Conservation (phyloP, 2,797 vertebrate species). For the Choloepus didactylus region DNA sequence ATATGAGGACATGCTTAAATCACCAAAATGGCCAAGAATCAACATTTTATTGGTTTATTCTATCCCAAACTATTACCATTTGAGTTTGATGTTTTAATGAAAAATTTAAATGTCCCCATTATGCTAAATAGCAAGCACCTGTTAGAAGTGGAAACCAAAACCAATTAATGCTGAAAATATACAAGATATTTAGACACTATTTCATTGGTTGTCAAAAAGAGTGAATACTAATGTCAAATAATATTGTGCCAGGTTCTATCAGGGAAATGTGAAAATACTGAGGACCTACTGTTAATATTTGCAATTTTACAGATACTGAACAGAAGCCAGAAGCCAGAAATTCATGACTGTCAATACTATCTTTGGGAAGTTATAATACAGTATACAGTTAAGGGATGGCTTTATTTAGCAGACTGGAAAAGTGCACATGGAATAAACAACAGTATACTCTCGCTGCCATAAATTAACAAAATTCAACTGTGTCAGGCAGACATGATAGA, state of each 20-base stretch:
- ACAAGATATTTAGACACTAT: constrained; percentile 58
- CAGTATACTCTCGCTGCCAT: constrained; percentile 19
- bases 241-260: constrained; percentile 73
- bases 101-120: constrained; percentile 27
- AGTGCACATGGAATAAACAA: constrained; percentile 67
- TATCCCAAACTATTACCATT: constrained; percentile 25
- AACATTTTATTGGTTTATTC: constrained; percentile 63
- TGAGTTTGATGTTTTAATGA: neutral
- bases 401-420: constrained; percentile 70
- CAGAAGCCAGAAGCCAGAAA: constrained; percentile 63
- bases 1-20: constrained; percentile 33
- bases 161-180: constrained; percentile 66
- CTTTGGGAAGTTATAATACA: constrained; percentile 74
- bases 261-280: constrained; percentile 80
- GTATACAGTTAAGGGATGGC: constrained; percentile 70
- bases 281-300: constrained; percentile 68
- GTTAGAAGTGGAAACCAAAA: constrained; percentile 74
- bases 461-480: constrained; percentile 75
- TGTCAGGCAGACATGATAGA: constrained; percentile 70
- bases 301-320: constrained; percentile 78
- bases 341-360: constrained; percentile 47
- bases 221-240: constrained; percentile 71
- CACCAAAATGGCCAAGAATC: constrained; percentile 51
- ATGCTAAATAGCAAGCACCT: constrained; percentile 50
- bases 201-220: constrained; percentile 63